Base-by-base conservation (phyloP, 2,113 vertebrate species). In the Crypturellus undulatus region DNA sequence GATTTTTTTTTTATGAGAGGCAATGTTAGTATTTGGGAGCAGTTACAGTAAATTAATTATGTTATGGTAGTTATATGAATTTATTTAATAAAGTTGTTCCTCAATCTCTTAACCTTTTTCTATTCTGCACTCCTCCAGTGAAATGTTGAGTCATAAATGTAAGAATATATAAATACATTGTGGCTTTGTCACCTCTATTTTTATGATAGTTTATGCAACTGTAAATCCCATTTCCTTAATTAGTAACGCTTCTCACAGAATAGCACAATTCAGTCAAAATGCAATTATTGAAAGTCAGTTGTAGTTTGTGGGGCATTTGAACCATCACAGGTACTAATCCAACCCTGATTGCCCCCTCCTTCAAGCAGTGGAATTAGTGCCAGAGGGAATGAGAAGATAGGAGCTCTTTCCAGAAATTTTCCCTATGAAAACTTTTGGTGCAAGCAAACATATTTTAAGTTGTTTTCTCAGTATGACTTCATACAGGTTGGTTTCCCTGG, bases 221-320 rank as follows among this genome's bases (percentile, higher is more conserved):
- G 12, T 60, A 52, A 67, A 49, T 47, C 18, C 43, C 19, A 16
- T 38, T 3, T 63, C 36, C 77, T 28, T 80, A 19, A n/a, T 72
- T 58, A 76, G 58, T 54, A 17, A 51, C 28, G 21, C 6, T 32
- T 40, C 12, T 45, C 69, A 32, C 4, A 25, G 34, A 12, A n/a
- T 5, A 13, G 0, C 6, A 17, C 18, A 18, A 28, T 32, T 18
- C 28, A 38, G 32, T 12, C 19, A 15, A 64, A 6, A 7, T 1
- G 28, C 6, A 14, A 11, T 71, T 69, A 4, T 0, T 2, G 60
- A 0, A 3, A 69, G 19, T 11, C 10, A 28, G 56, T 25, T 65
- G 73, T 4, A 7, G 16, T 32, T 22, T 47, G 28, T 52, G 84
- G 59, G 47, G 15, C n/a, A 16, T 13, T 24, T 47, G 67, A 82